These are phyloP conservation scores for Metallyticus violacea DNA, from an alignment of 2,888 invertebrate species.

Conservation along the genomic window DNA sequence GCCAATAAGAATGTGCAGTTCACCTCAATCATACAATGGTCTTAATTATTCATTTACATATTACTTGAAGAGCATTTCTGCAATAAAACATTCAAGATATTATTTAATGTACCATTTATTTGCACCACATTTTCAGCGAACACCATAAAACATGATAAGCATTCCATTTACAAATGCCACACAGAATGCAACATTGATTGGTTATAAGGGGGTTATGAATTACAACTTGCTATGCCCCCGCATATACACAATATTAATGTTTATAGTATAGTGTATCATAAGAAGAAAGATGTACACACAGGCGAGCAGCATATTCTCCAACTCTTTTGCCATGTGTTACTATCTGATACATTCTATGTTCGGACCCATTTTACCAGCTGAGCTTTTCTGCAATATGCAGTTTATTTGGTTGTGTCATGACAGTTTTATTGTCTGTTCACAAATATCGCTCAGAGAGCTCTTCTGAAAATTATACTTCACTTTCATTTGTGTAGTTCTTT, in stretches of 20 bases:
- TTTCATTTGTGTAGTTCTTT: slow-evolving; percentile 16
- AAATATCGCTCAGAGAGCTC: slow-evolving; percentile 25
- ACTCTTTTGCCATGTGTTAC: slow-evolving; percentile 17
- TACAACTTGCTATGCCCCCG: neutral
- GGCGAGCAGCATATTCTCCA: slow-evolving; percentile 30
- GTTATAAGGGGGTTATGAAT: slow-evolving; percentile 9
- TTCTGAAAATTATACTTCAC: slow-evolving; percentile 5
- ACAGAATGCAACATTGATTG: slow-evolving; percentile 23
- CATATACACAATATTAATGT: slow-evolving; percentile 25
- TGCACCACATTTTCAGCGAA: slow-evolving; percentile 36
- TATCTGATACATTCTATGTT: slow-evolving; percentile 28
- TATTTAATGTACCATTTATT: slow-evolving; percentile 29
- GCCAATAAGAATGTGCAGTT: no score
- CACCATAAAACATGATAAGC: slow-evolving; percentile 33
- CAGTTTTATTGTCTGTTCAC: slow-evolving; percentile 33
- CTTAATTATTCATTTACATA: no score
- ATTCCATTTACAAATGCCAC: slow-evolving; percentile 32
- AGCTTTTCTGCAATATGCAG: slow-evolving; percentile 1
- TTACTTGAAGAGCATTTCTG: neutral
- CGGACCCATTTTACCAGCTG: slow-evolving; percentile 41
- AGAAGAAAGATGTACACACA: slow-evolving; percentile 29
- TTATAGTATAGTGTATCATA: slow-evolving; percentile 25
- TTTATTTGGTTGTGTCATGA: slow-evolving; percentile 16
- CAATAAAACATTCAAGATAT: neutral
- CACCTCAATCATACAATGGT: no score